Evolutionary conservation across 23 tunicate species (phyloP).

Genomic region (Ciona savignyi): DNA sequence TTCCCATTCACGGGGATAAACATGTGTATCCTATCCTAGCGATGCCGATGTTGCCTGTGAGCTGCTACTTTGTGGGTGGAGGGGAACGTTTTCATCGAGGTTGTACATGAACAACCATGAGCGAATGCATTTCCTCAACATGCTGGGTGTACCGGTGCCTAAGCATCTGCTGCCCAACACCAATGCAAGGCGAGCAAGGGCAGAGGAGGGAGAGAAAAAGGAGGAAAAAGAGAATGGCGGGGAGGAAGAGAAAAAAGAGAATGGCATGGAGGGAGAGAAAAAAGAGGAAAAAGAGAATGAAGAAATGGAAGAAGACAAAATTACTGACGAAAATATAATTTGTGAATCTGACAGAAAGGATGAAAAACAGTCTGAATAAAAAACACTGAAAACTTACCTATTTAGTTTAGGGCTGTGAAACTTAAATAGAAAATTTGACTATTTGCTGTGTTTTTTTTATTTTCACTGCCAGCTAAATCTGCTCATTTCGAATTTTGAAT

Average conservation of each 20-base stretch:
- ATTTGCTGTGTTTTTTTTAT: too few species aligned
- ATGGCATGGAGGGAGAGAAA: background rate
- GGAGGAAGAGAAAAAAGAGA: background rate
- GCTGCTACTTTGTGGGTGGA: constrained; percentile 85
- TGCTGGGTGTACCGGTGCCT: constrained; percentile 75
- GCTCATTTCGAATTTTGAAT: too few species aligned
- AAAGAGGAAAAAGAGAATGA: background rate
- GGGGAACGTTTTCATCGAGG: constrained; percentile 52
- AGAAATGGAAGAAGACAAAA: too few species aligned
- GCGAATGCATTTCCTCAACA: constrained; percentile 81
- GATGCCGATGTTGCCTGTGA: constrained; percentile 40
- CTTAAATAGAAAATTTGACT: too few species aligned
- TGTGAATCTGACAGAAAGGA: too few species aligned
- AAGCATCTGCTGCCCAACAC: constrained; percentile 61
- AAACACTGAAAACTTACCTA: too few species aligned
- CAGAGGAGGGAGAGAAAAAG: constrained; percentile 31
- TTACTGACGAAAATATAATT: too few species aligned
- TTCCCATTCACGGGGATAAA: too few species aligned
- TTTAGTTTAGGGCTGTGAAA: too few species aligned
- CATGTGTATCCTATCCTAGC: too few species aligned
- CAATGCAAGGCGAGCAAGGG: constrained; percentile 42
- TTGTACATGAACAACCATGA: constrained; percentile 74
- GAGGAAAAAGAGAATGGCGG: constrained; percentile 4
- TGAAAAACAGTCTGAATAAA: too few species aligned
- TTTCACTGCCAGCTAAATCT: too few species aligned